Percentiles rank a stretch among this genome's conserved stretches.
These are phyloP conservation scores for Rhynchophorus ferrugineus DNA, from an alignment of 1,140 invertebrate genomes.

Conservation along the genomic window DNA sequence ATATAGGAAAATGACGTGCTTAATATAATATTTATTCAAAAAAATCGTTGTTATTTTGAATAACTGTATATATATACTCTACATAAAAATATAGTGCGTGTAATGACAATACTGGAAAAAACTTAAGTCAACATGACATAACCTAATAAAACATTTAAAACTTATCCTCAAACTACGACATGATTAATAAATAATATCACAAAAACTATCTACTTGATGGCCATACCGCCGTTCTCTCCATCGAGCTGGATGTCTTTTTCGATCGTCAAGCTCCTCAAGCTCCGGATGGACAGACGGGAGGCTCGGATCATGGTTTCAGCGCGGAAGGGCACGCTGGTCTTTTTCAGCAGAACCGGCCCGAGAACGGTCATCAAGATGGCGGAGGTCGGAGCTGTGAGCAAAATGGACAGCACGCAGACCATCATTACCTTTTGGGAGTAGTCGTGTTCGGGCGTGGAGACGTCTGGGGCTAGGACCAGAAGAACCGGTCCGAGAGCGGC, in stretches of 20 bases:
- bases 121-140: too few relatives aligned
- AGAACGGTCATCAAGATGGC: constrained; percentile 75
- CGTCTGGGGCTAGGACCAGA: constrained; percentile 55
- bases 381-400: constrained; percentile 83
- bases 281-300: constrained; percentile 36
- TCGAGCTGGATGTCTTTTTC: background rate
- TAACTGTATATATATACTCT: too few relatives aligned
- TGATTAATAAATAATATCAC: background rate
- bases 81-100: too few relatives aligned
- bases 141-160: too few relatives aligned
- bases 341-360: constrained; percentile 70
- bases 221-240: too few relatives aligned
- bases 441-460: constrained; percentile 40
- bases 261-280: background rate
- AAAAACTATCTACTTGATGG: background rate
- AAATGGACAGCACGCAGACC: constrained; percentile 77
- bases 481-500: constrained; percentile 74
- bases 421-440: constrained; percentile 58
- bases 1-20: too few relatives aligned
- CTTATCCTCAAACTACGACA: too few relatives aligned
- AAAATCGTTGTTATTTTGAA: background rate
- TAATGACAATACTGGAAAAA: too few relatives aligned
- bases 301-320: constrained; percentile 42
- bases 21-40: background rate
- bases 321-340: constrained; percentile 42